These are phyloP conservation scores for Stenodema calcarata DNA, from an alignment of 2,888 invertebrate genomes.

Conservation along the genomic window DNA sequence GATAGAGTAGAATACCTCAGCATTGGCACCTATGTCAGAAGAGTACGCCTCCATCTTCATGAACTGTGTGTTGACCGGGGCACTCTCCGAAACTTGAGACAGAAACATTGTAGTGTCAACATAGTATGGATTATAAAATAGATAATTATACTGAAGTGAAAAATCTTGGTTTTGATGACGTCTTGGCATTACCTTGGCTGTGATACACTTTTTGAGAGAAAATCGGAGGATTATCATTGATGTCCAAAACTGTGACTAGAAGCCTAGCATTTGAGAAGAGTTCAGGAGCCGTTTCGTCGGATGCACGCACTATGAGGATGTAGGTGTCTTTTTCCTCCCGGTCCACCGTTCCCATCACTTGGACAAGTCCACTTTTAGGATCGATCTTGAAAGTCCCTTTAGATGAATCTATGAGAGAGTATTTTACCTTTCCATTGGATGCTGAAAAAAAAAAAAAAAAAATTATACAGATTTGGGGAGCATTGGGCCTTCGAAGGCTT, in stretches of 20 bases:
- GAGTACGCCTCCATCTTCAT: constrained; percentile 86
- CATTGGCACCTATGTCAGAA: constrained; percentile 90
- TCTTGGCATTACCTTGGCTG: not conserved
- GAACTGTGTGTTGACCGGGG: constrained; percentile 81
- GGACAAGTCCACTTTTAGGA: constrained; percentile 29
- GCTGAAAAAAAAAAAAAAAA: not conserved
- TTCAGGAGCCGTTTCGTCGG: constrained; percentile 81
- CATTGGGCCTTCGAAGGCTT: too few species aligned
- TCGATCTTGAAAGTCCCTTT: constrained; percentile 26
- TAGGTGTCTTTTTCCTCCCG: constrained; percentile 85
- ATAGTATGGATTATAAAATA: not conserved
- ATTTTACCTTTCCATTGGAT: constrained; percentile 33
- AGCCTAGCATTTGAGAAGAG: constrained; percentile 73
- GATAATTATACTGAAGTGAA: not conserved
- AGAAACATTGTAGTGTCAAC: constrained; percentile 73
- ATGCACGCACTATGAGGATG: constrained; percentile 81
- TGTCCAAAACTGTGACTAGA: constrained; percentile 84
- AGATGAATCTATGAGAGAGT: not conserved
- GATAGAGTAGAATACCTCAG: constrained; percentile 86
- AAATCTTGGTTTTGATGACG: not conserved
- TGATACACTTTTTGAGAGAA: constrained; percentile 64
- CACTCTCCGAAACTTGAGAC: constrained; percentile 79
- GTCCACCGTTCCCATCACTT: constrained; percentile 79
- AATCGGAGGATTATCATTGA: constrained; percentile 95
- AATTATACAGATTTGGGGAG: too few species aligned